These are phyloP conservation scores for Lacanobia wlatinum DNA, from an alignment of 2,888 invertebrate species.

Conservation along the genomic window DNA sequence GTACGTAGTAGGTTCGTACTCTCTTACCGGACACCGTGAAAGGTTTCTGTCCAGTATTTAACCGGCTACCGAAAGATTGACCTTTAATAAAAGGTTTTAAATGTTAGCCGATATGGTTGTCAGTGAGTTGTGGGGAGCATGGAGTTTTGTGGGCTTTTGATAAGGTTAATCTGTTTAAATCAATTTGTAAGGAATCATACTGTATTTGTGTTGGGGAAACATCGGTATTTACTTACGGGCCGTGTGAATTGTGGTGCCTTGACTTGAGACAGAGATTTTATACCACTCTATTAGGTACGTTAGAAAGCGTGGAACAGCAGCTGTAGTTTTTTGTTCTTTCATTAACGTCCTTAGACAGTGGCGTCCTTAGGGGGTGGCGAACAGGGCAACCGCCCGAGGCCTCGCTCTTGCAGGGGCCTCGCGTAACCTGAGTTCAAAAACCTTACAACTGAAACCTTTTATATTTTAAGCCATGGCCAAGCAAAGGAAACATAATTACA, in stretches of 20 bases:
- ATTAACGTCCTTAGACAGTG: too few relatives aligned
- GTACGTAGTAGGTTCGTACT: not conserved
- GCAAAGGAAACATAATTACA: too few relatives aligned
- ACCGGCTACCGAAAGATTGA: slow-evolving; percentile 41
- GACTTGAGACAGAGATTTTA: not conserved
- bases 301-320: not conserved
- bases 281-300: not conserved
- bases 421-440: too few relatives aligned
- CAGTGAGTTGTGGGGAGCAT: slow-evolving; percentile 37
- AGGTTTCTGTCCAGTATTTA: slow-evolving; percentile 13
- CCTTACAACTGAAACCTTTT: too few relatives aligned
- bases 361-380: too few relatives aligned
- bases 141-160: slow-evolving; percentile 35
- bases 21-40: slow-evolving; percentile 10
- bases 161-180: slow-evolving; percentile 56
- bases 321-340: too few relatives aligned
- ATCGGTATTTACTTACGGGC: slow-evolving; percentile 27
- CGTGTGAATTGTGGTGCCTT: slow-evolving; percentile 14
- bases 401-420: too few relatives aligned
- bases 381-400: too few relatives aligned
- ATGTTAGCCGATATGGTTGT: slow-evolving; percentile 38
- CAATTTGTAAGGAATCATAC: slow-evolving; percentile 43
- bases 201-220: slow-evolving; percentile 32
- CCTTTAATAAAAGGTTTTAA: slow-evolving; percentile 55
- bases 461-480: too few relatives aligned